A percentile compares a stretch with the other conserved stretches of the same genome.
Conservation (phyloP, 2,888 invertebrate genomes). For the Troides helena region DNA sequence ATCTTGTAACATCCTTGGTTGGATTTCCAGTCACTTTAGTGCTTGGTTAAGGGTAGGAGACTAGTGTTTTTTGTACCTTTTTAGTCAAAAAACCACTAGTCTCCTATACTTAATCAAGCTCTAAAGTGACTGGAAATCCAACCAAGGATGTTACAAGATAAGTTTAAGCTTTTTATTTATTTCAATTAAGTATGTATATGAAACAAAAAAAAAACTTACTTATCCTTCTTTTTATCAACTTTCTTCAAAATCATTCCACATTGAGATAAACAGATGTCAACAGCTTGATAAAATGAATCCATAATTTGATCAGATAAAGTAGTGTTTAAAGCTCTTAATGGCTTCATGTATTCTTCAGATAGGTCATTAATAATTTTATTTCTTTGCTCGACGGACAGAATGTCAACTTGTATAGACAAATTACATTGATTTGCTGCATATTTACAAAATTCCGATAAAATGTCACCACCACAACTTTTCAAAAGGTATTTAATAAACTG, state of each 20-base stretch:
- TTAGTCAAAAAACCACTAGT: too few relatives aligned
- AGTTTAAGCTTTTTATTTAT: too few relatives aligned
- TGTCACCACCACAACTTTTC: conserved; percentile 90
- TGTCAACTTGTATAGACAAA: conserved; percentile 81
- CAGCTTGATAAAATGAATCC: conserved; percentile 88
- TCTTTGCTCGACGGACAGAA: conserved; percentile 83
- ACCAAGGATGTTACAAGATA: too few relatives aligned
- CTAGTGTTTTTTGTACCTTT: too few relatives aligned
- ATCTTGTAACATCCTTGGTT: too few relatives aligned
- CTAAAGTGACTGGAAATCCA: too few relatives aligned
- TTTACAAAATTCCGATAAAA: conserved; percentile 87
- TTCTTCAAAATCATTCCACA: conserved; percentile 92
- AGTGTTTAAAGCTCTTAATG: conserved; percentile 84
- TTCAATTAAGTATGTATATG: not conserved
- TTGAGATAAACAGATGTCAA: conserved; percentile 85
- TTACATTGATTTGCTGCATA: conserved; percentile 89
- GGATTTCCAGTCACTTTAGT: too few relatives aligned
- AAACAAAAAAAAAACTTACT: conserved; percentile 50
- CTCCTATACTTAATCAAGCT: too few relatives aligned
- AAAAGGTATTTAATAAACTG: conserved; percentile 90
- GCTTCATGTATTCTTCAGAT: conserved; percentile 84
- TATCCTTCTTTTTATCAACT: conserved; percentile 93
- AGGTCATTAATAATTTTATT: conserved; percentile 85
- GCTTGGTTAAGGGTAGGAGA: too few relatives aligned
- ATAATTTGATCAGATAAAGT: conserved; percentile 84